These are phyloP conservation scores for Euphydryas editha DNA, from an alignment of 2,888 invertebrate genomes.

Conservation along the genomic window DNA sequence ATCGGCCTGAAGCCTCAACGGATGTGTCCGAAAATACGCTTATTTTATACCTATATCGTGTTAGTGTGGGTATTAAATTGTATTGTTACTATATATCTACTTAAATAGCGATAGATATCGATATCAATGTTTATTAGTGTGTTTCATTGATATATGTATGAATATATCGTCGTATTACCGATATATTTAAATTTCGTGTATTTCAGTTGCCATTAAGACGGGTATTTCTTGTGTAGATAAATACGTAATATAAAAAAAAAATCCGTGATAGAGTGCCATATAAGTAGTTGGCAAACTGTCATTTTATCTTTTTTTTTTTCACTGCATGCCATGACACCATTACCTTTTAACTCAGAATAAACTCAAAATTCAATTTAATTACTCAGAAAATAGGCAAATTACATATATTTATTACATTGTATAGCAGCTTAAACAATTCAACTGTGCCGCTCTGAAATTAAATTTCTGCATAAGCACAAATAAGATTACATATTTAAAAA, in stretches of 20 bases:
- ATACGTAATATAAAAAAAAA: conserved; percentile 41
- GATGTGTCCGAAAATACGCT: conserved; percentile 81
- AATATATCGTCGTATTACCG: conserved; percentile 4
- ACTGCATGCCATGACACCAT: conserved; percentile 34
- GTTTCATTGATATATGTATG: conserved; percentile 52
- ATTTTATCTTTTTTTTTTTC: conserved; percentile 25
- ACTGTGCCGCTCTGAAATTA: background rate
- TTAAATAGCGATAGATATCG: conserved; percentile 44
- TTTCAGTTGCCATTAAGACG: conserved; percentile 66
- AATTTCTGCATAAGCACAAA: background rate
- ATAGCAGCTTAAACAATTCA: background rate
- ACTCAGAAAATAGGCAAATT: background rate
- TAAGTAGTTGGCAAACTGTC: conserved; percentile 30
- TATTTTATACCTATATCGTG: conserved; percentile 80
- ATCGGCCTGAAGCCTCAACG: conserved; percentile 63
- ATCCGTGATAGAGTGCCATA: conserved; percentile 79
- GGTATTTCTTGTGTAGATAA: conserved; percentile 48
- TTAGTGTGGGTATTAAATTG: conserved; percentile 70
- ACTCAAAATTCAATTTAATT: conserved; percentile 3
- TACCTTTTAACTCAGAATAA: background rate
- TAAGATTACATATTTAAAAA: background rate
- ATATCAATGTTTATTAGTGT: conserved; percentile 38
- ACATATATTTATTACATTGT: too few relatives aligned
- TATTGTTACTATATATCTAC: conserved; percentile 67
- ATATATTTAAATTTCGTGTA: conserved; percentile 30